Evolutionary conservation across 1,140 invertebrate genomes (phyloP).

Genomic region (Neoseiulus cucumeris): DNA sequence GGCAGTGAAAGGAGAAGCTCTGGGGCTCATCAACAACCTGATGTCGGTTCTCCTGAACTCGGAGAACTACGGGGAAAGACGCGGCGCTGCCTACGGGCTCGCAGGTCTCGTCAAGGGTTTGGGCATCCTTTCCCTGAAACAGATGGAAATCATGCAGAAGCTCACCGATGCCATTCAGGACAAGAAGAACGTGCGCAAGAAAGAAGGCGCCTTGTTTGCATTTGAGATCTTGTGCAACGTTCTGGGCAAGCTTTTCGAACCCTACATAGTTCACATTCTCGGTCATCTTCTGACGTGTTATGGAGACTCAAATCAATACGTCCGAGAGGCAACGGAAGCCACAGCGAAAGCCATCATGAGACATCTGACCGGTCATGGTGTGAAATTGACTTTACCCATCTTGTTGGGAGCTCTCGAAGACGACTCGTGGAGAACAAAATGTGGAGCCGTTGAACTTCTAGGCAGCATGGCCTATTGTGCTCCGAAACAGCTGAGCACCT

Average conservation of each 20-base stretch:
- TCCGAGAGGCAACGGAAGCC: constrained; percentile 61
- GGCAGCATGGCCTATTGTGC: constrained; percentile 96
- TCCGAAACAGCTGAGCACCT: constrained; percentile 91
- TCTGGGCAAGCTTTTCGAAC: constrained; percentile 87
- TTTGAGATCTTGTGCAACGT: constrained; percentile 92
- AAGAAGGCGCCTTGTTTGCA: constrained; percentile 88
- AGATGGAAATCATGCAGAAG: constrained; percentile 83
- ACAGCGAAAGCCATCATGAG: constrained; percentile 90
- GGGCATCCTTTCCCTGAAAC: constrained; percentile 82
- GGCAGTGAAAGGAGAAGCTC: constrained; percentile 70
- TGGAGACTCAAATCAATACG: constrained; percentile 67
- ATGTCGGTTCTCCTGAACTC: constrained; percentile 71
- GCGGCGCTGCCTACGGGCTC: constrained; percentile 37
- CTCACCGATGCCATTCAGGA: constrained; percentile 85
- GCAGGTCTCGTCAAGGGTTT: constrained; percentile 65
- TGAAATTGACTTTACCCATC: constrained; percentile 78
- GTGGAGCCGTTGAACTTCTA: constrained; percentile 81
- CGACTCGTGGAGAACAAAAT: constrained; percentile 97
- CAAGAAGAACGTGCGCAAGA: constrained; percentile 77
- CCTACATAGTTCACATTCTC: constrained; percentile 90
- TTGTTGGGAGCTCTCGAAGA: constrained; percentile 79
- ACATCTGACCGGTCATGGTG: constrained; percentile 83
- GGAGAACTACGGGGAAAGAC: constrained; percentile 87
- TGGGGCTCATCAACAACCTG: constrained; percentile 63
- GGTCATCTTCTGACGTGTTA: constrained; percentile 86